phyloP scores from a whole-genome alignment of 2,797 vertebrate species.

The Alca torda region DNA sequence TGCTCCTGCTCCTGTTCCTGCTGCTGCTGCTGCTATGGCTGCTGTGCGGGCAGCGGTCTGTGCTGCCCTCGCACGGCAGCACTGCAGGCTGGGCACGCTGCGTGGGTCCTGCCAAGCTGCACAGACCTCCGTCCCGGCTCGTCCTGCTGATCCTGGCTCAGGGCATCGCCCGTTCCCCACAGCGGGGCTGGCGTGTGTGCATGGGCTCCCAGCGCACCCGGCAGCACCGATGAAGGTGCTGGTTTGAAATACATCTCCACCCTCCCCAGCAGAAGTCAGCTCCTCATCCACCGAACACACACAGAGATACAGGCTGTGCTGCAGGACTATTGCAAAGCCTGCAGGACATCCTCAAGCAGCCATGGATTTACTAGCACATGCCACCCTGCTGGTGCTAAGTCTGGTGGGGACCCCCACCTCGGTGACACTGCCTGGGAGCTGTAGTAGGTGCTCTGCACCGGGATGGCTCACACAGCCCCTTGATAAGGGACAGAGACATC shows the following conservation, averaged over 20 bases:
- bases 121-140: fast-evolving
- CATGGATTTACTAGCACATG: fast-evolving
- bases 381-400: fast-evolving
- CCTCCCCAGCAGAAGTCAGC: background rate
- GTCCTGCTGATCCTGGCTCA: fast-evolving
- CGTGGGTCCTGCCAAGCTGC: fast-evolving
- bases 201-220: background rate
- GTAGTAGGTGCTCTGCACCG: background rate
- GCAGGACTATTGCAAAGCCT: background rate
- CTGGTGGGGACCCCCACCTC: fast-evolving
- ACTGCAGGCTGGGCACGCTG: background rate
- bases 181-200: background rate
- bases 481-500: background rate
- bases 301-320: no score
- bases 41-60: background rate
- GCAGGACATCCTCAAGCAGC: background rate
- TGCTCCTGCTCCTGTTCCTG: background rate
- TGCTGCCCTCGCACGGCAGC: conserved; percentile 50
- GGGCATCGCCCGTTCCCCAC: fast-evolving
- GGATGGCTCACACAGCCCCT: fast-evolving
- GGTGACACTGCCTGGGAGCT: background rate
- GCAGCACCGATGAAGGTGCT: background rate
- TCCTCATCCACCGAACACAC: fast-evolving
- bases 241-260: background rate
- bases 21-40: no score